Evolutionary conservation across 2,888 invertebrate genomes (phyloP), one percentile per base, ranked within the genome.

Genomic region (Phaonia tiefii): DNA sequence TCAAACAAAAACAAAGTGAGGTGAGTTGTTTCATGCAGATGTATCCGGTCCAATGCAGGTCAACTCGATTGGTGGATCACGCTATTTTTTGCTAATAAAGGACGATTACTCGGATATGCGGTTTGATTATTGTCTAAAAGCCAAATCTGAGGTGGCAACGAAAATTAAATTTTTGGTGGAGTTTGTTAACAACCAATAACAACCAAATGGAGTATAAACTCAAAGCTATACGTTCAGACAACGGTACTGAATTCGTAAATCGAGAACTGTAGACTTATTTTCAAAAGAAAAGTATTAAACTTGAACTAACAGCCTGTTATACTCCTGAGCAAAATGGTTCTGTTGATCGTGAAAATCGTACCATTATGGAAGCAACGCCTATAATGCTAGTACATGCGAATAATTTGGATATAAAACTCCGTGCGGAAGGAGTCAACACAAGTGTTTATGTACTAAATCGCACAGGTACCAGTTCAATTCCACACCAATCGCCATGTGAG

Each of bases 361-460:
- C 84, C 3, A 58, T 85, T 26, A 54, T 84, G 4, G 85, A 85
- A 71, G 83, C 60, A 31, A 82, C 79, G 8, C 73, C 79, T 67
- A 80, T 81, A 44, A 78, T 85, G 72, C 15, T 85, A n/a, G n/a
- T n/a, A 13, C 54, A 63, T 26, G 71, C 80, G n/a, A 76, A 83
- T n/a, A 46, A 58, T 44, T 66, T 79, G 25, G 10, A 39, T 10
- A 71, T 76, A 22, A 56, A 17, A 2, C 60, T 56, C 49, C 82
- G 83, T 83, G 80, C 78, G 10, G 82, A 86, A 72, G 83, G 84
- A 8, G 72, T 77, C 10, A n/a, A n/a, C n/a, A n/a, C n/a, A n/a
- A n/a, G n/a, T n/a, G n/a, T n/a, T n/a, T n/a, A n/a, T n/a, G n/a
- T n/a, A n/a, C n/a, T n/a, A n/a, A n/a, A n/a, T n/a, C n/a, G n/a